Evolutionary conservation across 2,113 vertebrate genomes (phyloP), one percentile per base, ranked within the genome.

Genomic region (Toxostoma redivivum): DNA sequence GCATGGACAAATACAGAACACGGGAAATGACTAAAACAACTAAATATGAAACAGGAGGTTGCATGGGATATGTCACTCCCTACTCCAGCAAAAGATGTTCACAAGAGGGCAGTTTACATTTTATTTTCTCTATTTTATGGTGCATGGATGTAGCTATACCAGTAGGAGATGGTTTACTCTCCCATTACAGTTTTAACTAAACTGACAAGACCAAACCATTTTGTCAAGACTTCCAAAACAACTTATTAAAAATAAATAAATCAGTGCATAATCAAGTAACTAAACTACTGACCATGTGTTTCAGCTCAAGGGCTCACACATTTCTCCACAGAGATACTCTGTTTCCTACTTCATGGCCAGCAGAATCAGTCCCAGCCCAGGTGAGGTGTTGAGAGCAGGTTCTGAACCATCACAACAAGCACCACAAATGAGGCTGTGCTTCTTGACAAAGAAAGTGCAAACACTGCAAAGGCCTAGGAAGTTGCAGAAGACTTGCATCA

Each of bases 1-100:
- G 57, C 72, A 71, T 13, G 33, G 83, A 81, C 80, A 91, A 88
- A 81, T 28, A 64, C 45, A 21, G 69, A 90, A 67, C 35, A 78
- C 0, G 17, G 86, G 86, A 96, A 94, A 92, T 81, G 9, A 88
- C 88, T 93, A 60, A 58, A 94, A 47, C 88, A 71, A 62, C 33
- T 77, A 91, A 93, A 78, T 86, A 81, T 7, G 38, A 86, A 97
- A 81, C 51, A 92, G 82, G 47, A 93, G 74, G 50, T 64, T 76
- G 74, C 53, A 82, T 15, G 47, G 64, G 31, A 86, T 62, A 22
- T 31, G 27, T 90, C 71, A 85, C 31, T 28, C 62, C 51, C 11
- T 67, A 66, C 28, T 38, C 31, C 58, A 79, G 74, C 71, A 83
- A 73, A 94, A 61, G 25, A 57, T 7, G 25, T 42, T 62, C 66